Evolutionary conservation across 2,113 vertebrate species (phyloP).

Genomic region (Cricetomys ansorgei): DNA sequence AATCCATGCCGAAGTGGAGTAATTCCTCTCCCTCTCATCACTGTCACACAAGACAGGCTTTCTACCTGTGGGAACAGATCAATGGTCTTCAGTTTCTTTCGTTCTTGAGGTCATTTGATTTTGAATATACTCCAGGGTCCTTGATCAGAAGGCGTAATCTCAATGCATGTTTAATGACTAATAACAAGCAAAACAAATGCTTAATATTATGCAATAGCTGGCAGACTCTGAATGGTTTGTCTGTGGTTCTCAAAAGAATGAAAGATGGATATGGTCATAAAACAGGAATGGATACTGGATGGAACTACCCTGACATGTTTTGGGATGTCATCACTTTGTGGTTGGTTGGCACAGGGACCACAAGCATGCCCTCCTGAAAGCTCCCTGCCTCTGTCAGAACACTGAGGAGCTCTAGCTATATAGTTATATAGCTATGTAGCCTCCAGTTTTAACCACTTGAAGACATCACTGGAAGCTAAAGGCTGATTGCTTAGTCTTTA

Average conservation of each 20-base stretch:
- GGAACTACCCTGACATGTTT: background rate
- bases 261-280: conserved; percentile 24
- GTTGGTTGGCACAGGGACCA: background rate
- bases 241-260: conserved; percentile 53
- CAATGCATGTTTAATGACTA: conserved; percentile 30
- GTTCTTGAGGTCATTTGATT: conserved; percentile 17
- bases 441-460: background rate
- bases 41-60: background rate
- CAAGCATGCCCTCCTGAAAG: no score
- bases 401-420: no score
- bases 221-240: conserved; percentile 39
- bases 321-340: background rate
- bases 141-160: conserved; percentile 5
- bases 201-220: conserved; percentile 44
- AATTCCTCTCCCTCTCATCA: background rate
- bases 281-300: conserved; percentile 22
- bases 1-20: background rate
- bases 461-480: background rate
- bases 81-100: conserved; percentile 19
- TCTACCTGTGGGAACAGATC: background rate
- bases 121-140: conserved; percentile 42
- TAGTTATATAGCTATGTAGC: no score
- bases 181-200: conserved; percentile 55
- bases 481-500: background rate
- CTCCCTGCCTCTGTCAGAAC: background rate